phyloP scores from a whole-genome alignment of 1,140 invertebrate species.

The Diuraphis noxia region DNA sequence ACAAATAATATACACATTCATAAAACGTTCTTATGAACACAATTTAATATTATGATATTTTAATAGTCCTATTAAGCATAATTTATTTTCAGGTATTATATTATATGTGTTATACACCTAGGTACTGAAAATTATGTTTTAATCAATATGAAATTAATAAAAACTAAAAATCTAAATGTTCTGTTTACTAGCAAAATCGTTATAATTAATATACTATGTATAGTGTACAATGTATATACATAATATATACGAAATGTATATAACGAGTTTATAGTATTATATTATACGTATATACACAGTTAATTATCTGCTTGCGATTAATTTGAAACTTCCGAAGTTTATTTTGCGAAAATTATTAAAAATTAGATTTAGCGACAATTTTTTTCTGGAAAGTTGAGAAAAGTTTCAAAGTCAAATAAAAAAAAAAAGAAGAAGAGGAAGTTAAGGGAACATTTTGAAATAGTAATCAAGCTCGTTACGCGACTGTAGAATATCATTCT shows the following conservation, averaged over 20 bases:
- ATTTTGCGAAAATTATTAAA: neutral
- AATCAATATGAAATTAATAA: neutral
- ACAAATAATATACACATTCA: too few relatives aligned
- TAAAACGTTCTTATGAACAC: neutral
- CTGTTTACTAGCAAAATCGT: neutral
- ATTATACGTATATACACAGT: neutral
- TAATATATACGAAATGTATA: neutral
- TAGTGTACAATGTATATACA: neutral
- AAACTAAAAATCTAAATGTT: neutral
- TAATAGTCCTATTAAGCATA: neutral
- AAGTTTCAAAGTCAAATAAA: neutral
- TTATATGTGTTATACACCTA: too few relatives aligned
- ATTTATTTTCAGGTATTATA: neutral
- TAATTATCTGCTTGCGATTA: neutral
- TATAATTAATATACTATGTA: neutral
- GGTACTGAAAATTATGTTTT: neutral
- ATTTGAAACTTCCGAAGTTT: neutral
- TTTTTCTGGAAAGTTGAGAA: neutral
- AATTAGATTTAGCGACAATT: neutral
- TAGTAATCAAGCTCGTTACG: conserved; percentile 15
- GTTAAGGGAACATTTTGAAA: neutral
- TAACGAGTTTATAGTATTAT: neutral
- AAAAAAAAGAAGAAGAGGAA: neutral
- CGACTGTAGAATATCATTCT: neutral
- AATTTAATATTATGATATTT: neutral